Evolutionary conservation across 2,797 vertebrate species (phyloP).

Genomic region (Monodelphis domestica): DNA sequence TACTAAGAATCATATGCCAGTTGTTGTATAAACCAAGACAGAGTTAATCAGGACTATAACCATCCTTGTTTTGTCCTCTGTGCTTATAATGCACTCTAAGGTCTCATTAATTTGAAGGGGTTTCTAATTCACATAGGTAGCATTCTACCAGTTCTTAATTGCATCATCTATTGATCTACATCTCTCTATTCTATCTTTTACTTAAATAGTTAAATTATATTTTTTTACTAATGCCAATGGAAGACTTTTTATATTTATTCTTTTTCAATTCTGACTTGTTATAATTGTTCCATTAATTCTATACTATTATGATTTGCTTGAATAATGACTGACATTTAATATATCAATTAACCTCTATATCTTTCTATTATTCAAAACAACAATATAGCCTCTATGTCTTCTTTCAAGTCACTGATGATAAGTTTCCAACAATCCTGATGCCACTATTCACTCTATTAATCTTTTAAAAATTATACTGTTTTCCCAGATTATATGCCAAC

Average conservation of each 20-base stretch:
- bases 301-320: neutral
- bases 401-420: neutral
- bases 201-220: neutral
- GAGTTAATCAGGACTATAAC: neutral
- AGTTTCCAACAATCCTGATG: neutral
- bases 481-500: too few species aligned
- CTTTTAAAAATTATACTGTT: too few species aligned
- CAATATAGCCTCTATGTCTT: neutral
- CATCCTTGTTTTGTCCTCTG: neutral
- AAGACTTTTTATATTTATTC: neutral
- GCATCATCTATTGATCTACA: neutral
- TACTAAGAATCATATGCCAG: neutral
- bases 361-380: neutral
- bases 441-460: neutral
- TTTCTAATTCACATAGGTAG: neutral
- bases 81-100: too few species aligned
- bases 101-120: too few species aligned
- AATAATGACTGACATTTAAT: neutral
- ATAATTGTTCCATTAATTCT: neutral
- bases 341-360: neutral
- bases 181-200: neutral
- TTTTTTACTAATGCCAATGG: neutral
- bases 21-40: neutral
- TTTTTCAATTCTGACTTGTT: neutral
- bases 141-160: neutral